Conservation (phyloP, 2,888 invertebrate species). For the Stratiomys singularior region DNA sequence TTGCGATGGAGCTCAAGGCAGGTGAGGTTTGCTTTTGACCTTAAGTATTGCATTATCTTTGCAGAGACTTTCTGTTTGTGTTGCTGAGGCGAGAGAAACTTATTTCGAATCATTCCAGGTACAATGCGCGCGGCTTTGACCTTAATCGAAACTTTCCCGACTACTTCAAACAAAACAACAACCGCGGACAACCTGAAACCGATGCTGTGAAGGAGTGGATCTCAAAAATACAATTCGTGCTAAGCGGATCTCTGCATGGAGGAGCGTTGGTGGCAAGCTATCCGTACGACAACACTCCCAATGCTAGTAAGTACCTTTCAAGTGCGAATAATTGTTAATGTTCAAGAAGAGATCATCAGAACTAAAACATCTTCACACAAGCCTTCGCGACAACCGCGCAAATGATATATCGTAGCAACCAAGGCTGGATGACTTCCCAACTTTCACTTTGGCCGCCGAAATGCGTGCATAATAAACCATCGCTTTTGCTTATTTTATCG, state of each 20-base stretch:
- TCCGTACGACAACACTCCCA: constrained; percentile 95
- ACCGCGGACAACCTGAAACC: constrained; percentile 92
- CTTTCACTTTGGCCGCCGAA: too few relatives aligned
- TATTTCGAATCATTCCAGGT: constrained; percentile 67
- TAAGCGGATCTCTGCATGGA: constrained; percentile 94
- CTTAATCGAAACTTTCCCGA: constrained; percentile 97
- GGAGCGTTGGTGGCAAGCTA: constrained; percentile 96
- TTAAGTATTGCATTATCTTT: too few relatives aligned
- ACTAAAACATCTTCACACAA: too few relatives aligned
- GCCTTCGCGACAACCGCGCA: too few relatives aligned
- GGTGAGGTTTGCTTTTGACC: constrained; percentile 70
- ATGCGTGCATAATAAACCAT: too few relatives aligned
- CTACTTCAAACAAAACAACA: constrained; percentile 89
- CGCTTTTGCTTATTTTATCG: too few relatives aligned
- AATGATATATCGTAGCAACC: too few relatives aligned
- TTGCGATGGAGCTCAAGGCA: constrained; percentile 88
- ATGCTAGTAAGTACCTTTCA: constrained; percentile 79
- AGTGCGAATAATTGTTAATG: too few relatives aligned
- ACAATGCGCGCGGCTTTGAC: constrained; percentile 89
- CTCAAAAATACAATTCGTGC: constrained; percentile 89
- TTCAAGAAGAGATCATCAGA: background rate
- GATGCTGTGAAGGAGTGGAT: constrained; percentile 95
- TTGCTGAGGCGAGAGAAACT: background rate
- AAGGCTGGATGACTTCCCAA: too few relatives aligned
- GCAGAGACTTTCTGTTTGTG: background rate